phyloP scores from a whole-genome alignment of 2,797 vertebrate species.

The Denticeps clupeoides region DNA sequence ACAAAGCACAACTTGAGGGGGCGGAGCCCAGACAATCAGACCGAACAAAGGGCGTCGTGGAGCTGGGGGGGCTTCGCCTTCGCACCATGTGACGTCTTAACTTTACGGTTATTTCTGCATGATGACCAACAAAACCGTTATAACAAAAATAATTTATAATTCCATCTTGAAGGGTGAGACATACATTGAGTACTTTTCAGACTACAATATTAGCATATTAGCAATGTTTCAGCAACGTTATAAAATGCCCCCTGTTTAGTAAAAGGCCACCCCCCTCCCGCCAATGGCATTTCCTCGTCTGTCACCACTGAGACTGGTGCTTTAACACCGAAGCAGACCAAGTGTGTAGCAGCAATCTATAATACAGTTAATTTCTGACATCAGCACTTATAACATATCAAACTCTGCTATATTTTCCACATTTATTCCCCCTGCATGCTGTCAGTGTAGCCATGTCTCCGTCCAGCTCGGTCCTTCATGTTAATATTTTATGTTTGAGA shows the following conservation, averaged over 20 bases:
- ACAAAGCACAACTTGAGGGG: constrained; percentile 56
- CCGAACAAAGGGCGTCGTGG: constrained; percentile 1
- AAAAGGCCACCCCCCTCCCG: too few species aligned
- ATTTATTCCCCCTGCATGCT: constrained; percentile 4
- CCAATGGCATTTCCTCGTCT: too few species aligned
- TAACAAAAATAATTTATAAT: too few species aligned
- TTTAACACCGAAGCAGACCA: constrained; percentile 17
- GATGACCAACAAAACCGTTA: too few species aligned
- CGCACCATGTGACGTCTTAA: background rate
- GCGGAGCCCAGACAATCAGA: constrained; percentile 50
- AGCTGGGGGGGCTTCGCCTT: background rate
- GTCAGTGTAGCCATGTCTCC: background rate
- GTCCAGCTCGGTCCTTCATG: background rate
- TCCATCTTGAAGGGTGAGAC: too few species aligned
- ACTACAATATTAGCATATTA: too few species aligned
- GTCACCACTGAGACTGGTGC: too few species aligned
- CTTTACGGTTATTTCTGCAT: too few species aligned
- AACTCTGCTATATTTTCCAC: constrained; percentile 21
- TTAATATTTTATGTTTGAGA: too few species aligned
- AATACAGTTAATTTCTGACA: constrained; percentile 1
- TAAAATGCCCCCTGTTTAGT: too few species aligned
- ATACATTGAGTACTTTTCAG: too few species aligned
- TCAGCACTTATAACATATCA: constrained; percentile 14
- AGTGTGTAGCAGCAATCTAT: constrained; percentile 27
- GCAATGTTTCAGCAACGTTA: too few species aligned